Evolutionary conservation across 2,113 vertebrate species (phyloP).

Genomic region (Pterocles orientalis): DNA sequence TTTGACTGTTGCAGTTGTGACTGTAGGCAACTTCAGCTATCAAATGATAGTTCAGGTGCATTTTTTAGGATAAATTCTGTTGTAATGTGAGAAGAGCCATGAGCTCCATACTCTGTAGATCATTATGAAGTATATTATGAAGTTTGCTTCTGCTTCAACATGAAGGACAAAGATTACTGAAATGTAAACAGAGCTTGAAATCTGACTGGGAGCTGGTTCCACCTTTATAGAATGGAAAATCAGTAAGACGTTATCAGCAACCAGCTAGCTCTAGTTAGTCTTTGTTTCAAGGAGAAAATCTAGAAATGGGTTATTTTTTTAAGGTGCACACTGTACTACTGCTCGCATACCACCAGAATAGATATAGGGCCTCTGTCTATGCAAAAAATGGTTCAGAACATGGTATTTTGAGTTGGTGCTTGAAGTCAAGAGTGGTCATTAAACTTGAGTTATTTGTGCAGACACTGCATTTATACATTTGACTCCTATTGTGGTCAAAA

Average conservation of each 20-base stretch:
- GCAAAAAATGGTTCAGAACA: not conserved
- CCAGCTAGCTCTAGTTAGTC: not conserved
- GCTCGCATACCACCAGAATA: fast-evolving
- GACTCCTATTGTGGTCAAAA: not conserved
- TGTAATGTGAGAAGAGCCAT: not conserved
- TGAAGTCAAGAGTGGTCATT: not conserved
- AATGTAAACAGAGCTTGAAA: constrained; percentile 18
- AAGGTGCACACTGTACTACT: not conserved
- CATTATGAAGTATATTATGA: not conserved
- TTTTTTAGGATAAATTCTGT: not conserved
- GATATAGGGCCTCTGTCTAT: not conserved
- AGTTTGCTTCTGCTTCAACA: constrained; percentile 39
- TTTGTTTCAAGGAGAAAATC: not conserved
- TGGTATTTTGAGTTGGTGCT: not conserved
- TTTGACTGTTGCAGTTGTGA: not conserved
- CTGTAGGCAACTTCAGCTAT: not conserved
- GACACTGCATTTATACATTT: no score
- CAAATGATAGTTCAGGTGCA: not conserved
- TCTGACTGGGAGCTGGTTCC: constrained; percentile 32
- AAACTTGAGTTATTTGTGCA: not conserved
- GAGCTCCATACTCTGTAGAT: not conserved
- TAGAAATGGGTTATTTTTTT: not conserved
- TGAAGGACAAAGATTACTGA: constrained; percentile 15
- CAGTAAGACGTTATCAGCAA: not conserved
- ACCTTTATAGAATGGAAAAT: constrained; percentile 39